Base-by-base conservation (phyloP, 2,888 invertebrate genomes). In the Hydriomena furcata region DNA sequence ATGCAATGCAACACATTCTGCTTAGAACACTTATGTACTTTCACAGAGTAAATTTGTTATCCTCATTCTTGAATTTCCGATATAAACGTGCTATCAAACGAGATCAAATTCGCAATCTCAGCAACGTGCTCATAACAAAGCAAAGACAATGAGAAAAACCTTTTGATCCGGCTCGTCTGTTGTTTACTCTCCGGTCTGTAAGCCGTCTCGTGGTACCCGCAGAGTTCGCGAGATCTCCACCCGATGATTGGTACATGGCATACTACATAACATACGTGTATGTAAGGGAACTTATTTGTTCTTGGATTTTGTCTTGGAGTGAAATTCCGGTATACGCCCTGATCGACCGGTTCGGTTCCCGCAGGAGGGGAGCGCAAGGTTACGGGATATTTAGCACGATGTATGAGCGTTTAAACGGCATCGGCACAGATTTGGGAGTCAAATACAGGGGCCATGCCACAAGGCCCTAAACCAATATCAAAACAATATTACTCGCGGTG, bases 281-380 rank as follows among this genome's bases (percentile, higher is more conserved):
- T n/a, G n/a, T n/a, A n/a, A 17, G 17, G 17, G 43, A 40, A 20
- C 24, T 31, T 34, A 31, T 28, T 5, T 21, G 5, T 13, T 13
- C 11, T 31, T 30, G 34, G 61, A 65, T 70, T 68, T 72, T 71
- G 73, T 80, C 68, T 75, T 66, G 58, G 60, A 71, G 69, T 63
- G 63, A 71, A 73, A 79, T 73, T 73, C 74, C 71, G 65, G 74
- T 75, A 66, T 66, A 68, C 59, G 52, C 63, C 66, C 65, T 70
- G 74, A 73, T 74, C 74, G 75, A 82, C 79, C 79, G 79, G 83
- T 83, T 82, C 79, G 77, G 82, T 84, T 82, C 79, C 80, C 76
- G 69, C 68, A 78, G 76, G 76, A 80, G 84, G 85, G 84, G 83
- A 81, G 77, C 67, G 66, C 84, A 82, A 84, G 82, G 84, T 78